Base-by-base conservation (phyloP, 2,797 vertebrate genomes). In the Cetoscarus ocellatus region DNA sequence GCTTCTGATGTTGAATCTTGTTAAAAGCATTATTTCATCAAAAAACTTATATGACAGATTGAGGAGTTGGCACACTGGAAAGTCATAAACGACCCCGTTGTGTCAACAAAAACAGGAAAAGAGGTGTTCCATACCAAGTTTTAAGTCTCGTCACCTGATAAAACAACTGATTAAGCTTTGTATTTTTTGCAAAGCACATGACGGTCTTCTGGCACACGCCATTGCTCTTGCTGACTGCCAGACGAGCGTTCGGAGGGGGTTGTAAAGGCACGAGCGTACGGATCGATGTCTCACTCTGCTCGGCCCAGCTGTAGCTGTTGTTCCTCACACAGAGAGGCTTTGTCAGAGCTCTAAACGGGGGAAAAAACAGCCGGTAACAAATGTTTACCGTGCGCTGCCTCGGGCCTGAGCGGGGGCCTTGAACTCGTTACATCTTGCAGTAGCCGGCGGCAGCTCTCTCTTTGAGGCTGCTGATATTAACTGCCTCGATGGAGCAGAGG, bases 381-480 rank as follows among this genome's bases (percentile, higher is more conserved):
- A 91, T 91, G 92, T 90, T 87, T 90, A 88, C 87, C 82, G 88
- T 85, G 87, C 84, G 88, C 81, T 59, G 85, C 78, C 89, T 90
- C 87, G 34, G 91, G 87, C 83, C 79, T 56, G 79, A 82, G 74
- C 48, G 3, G 42, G 87, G 87, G 71, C 84, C 86, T 81, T 85
- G 83, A 85, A 83, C 86, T 87, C 75, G 74, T 86, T 86, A 85
- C 82, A 59, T 76, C 86, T 91, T 70, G 82, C 80, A 84, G 83
- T 75, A 75, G 68, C 73, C 48, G 55, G 8, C 50, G 27, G 73
- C 77, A 77, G 88, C 51, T 57, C 75, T 67, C 65, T 81, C 85
- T 88, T 88, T 86, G 59, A 87, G 81, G 73, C 59, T 69, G 55
- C 83, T 90, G 77, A 89, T 93, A 85, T 68, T 72, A 88, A 62